Base-by-base conservation (phyloP, 2,797 vertebrate species). In the Ambastaia sidthimunki region DNA sequence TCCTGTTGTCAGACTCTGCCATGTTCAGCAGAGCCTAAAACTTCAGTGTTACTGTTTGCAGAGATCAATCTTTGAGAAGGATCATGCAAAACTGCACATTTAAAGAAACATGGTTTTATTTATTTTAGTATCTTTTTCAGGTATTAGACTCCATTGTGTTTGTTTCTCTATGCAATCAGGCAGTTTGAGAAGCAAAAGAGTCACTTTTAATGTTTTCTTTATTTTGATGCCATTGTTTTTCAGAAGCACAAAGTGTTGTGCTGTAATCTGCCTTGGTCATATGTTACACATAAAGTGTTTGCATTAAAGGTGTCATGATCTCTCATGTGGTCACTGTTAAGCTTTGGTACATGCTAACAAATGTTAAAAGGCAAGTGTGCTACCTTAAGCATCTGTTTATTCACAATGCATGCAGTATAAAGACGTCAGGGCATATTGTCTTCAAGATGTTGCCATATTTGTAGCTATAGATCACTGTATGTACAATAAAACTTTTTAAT, bases 41-140 rank as follows among this genome's bases (percentile, higher is more conserved):
- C 15, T 3, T 80, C 74, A 87, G 80, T 80, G 73, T 68, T 60
- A 73, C 41, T 68, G 44, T 59, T 83, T 47, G 37, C 60, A 83
- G 68, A 78, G 55, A 69, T 41, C 4, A 31, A 23, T 41, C 48
- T 41, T 19, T 63, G 34, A 57, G 25, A n/a, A 34, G 13, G 60
- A 37, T 80, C 47, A 62, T 7, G 1, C 12, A n/a, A 77, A 72
- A 48, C 76, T 76, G 73, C 66, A 75, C 28, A 85, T 70, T 28
- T 70, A 48, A 66, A 66, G 50, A 72, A 65, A 76, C 48, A 74
- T 16, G 47, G 44, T 85, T 79, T 85, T 84, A 85, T 85, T 87
- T 87, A 87, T 87, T 85, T 78, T 70, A 76, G 37, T 23, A 70
- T 28, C 87, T 82, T 28, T 62, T 44, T 70, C 11, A 57, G 28